Percentiles rank a stretch among this genome's conserved stretches.
These are phyloP conservation scores for Macaca fascicularis DNA, from an alignment of 2,113 vertebrate species.

Conservation along the genomic window T2T-MFA8v1.1 NC_088378.1:119099501-119100000, in stretches of 20 bases:
- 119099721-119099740: not conserved
- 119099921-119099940: not conserved
- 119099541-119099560: not conserved
- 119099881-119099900: not conserved
- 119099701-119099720: not conserved
- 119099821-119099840: not conserved
- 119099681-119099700: not conserved
- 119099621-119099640: not conserved
- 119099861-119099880: not conserved
- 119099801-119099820: not conserved
- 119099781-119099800: not conserved
- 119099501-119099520: not conserved
- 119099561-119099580: not conserved
- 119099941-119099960: not conserved
- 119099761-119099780: not conserved
- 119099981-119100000: not conserved
- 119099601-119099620: not conserved
- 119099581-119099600: not conserved
- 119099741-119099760: not conserved
- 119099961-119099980: not conserved
- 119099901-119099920: not conserved
- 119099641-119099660: not conserved
- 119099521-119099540: not conserved
- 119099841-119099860: not conserved
- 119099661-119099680: not conserved